Evolutionary conservation across 2,113 vertebrate genomes (phyloP), one percentile per base, ranked within the genome.

Genomic region (Corvus cornix): DNA sequence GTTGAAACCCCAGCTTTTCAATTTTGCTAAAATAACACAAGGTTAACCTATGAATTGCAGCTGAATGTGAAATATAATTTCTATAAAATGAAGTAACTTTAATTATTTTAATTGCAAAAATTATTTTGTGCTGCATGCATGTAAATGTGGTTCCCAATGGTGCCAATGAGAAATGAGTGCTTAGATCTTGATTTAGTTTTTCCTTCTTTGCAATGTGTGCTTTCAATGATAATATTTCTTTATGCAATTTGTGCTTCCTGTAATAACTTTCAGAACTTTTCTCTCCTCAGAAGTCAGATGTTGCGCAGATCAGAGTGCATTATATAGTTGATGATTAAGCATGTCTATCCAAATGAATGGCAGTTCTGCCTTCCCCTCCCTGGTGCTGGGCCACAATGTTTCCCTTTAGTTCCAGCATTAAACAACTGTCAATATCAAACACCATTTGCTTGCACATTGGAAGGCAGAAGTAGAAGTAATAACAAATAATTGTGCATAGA

Each of bases 41-140:
- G 27, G 4, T 80, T 83, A 92, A 92, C 48, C 44, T 59, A 37
- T 37, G 41, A 84, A 60, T 81, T 80, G 26, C 64, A 86, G 28
- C 56, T 72, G 75, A 91, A 70, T 18, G 13, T 37, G 44, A 86
- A 94, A 70, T 41, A 48, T 5, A 51, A 56, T 84, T 88, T 93
- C 48, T 35, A 16, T 6, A 1, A 91, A 95, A 94, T 74, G 5
- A 88, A 91, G 51, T 48, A 85, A 73, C 28, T 88, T 93, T 18
- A 94, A 79, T 88, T 93, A 83, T 89, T 93, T 94, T 87, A 87
- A 72, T 84, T 89, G 30, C 44, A 37, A 87, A 90, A 73, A 53
- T 52, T 72, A 63, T 90, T 90, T 88, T 77, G 19, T 73, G 49
- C 51, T 69, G 53, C 27, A 46, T 95, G 49, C n/a, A 4, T 67